Evolutionary conservation across 2,113 vertebrate species (phyloP), one percentile per base, ranked within the genome.

Genomic region (Solea senegalensis): DNA sequence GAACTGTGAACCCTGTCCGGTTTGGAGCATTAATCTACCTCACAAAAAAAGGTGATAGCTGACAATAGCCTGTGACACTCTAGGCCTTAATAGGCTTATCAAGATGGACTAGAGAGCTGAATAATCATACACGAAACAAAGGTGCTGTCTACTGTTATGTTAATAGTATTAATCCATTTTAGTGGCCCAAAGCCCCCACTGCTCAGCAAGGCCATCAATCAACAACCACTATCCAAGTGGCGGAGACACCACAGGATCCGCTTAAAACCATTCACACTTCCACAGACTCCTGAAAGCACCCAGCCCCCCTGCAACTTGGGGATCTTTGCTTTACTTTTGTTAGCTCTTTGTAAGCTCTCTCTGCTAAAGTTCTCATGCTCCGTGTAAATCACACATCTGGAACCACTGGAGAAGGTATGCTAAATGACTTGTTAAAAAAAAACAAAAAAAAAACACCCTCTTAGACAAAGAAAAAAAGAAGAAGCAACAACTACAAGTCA

Each of bases 321-420:
- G 53, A 58, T 53, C 45, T 59, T 57, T 65, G 49, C 51, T 64
- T 75, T 40, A 65, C 72, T 65, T 76, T 78, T 72, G 76, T 80
- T 77, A 57, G 64, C 63, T 67, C 43, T 59, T 64, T 55, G 51
- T 26, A 26, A 5, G 51, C 16, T 40, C 14, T n/a, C 34, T 40
- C 45, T 67, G 57, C 41, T 50, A 40, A 63, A 13, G 43, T 70
- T 86, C 78, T 74, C 67, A 70, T 75, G 66, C 50, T 82, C 60
- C 48, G 2, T 74, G 54, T 68, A 71, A 64, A 76, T 77, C 64
- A 13, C 85, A 89, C 90, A 91, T 91, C 88, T 91, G 91, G 89
- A 91, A 91, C 55, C 82, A 86, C 82, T 91, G 79, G 71, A 28
- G 74, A 62, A 86, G 75, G 83, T 86, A 91, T 86, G 87, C 79